Percentiles rank a stretch among this genome's conserved stretches.
Conservation (phyloP, 2,113 vertebrate species). For the Pleuronectes platessa region DNA sequence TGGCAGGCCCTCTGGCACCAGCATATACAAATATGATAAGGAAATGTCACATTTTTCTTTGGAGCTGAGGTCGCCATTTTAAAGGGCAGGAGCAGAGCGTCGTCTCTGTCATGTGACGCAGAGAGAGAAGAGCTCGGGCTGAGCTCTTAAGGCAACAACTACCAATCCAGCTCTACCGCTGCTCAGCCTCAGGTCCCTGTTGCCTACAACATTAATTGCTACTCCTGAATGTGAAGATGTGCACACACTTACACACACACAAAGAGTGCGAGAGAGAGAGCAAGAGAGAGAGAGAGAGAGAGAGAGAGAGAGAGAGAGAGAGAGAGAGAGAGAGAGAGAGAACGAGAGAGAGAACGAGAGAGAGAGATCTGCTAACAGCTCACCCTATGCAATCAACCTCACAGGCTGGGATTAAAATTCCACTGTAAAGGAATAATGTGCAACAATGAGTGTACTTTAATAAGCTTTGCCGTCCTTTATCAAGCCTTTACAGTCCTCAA, state of each 20-base stretch:
- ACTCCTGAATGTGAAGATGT: background rate
- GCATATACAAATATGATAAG: constrained; percentile 72
- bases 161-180: constrained; percentile 38
- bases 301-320: background rate
- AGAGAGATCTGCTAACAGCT: background rate
- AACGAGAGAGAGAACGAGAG: background rate
- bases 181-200: constrained; percentile 7
- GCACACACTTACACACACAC: background rate
- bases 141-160: constrained; percentile 73
- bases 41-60: constrained; percentile 70
- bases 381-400: constrained; percentile 47
- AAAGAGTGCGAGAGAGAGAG: background rate
- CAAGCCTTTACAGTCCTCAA: constrained; percentile 71
- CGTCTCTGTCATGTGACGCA: background rate
- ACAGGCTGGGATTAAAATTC: constrained; percentile 73
- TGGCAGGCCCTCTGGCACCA: constrained; percentile 59
- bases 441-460: constrained; percentile 62
- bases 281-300: no score
- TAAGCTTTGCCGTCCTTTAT: constrained; percentile 75
- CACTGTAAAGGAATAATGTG: constrained; percentile 70
- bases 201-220: background rate
- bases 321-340: background rate
- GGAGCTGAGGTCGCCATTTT: constrained; percentile 38
- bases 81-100: constrained; percentile 53
- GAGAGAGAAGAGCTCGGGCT: constrained; percentile 18